These are phyloP conservation scores for Calidris pygmaea DNA, from an alignment of 2,113 vertebrate genomes.

Conservation along the genomic window DNA sequence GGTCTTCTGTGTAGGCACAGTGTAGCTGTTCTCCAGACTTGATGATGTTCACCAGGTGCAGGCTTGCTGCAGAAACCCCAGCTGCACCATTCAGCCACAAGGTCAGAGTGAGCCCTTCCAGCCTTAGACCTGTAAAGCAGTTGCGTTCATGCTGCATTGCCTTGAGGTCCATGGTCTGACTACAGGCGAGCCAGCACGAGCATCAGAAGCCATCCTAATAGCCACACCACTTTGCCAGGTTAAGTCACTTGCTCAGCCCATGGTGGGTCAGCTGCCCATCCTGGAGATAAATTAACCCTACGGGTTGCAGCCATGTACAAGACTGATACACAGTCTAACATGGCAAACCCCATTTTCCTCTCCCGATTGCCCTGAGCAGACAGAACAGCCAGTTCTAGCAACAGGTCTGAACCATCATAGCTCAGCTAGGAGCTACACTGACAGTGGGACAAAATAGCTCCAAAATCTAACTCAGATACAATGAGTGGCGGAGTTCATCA, in stretches of 20 bases:
- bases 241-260: neutral
- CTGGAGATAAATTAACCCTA: neutral
- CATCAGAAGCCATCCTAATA: neutral
- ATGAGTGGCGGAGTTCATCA: neutral
- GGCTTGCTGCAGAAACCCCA: neutral
- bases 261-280: neutral
- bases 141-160: rapidly evolving
- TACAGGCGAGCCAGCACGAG: neutral
- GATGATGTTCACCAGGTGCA: neutral
- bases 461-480: neutral
- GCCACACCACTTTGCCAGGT: neutral
- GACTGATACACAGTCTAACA: neutral
- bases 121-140: neutral
- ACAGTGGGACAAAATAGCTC: neutral
- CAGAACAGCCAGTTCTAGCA: neutral
- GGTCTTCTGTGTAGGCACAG: neutral
- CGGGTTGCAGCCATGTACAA: neutral
- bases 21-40: neutral
- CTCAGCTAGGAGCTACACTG: neutral
- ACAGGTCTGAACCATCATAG: neutral
- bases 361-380: neutral
- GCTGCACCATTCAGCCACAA: neutral
- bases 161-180: neutral
- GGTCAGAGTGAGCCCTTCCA: neutral
- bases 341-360: neutral